phyloP scores from a whole-genome alignment of 2,888 invertebrate species.

The Leptodirus hochenwartii region DNA sequence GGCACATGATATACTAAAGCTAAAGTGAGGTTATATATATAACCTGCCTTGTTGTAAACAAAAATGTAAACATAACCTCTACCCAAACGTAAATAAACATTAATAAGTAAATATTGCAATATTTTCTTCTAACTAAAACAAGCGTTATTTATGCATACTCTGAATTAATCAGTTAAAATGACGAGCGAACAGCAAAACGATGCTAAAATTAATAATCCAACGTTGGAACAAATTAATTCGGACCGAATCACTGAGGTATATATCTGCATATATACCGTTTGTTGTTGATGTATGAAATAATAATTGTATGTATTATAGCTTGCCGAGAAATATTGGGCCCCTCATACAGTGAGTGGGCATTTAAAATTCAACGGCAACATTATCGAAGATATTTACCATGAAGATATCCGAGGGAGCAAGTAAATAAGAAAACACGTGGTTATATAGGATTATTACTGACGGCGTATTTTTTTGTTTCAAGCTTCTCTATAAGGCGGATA shows the following conservation, averaged over 20 bases:
- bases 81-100: no score
- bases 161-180: no score
- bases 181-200: constrained; percentile 8
- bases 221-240: constrained; percentile 78
- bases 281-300: constrained; percentile 1
- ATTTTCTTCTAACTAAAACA: no score
- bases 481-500: constrained; percentile 68
- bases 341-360: constrained; percentile 56
- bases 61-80: no score
- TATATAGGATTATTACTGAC: neutral
- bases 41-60: no score
- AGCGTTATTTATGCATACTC: no score
- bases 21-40: no score
- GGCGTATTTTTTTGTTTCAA: constrained; percentile 20
- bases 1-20: no score
- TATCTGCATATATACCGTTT: constrained; percentile 3
- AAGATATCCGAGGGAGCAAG: constrained; percentile 73
- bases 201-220: constrained; percentile 45
- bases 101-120: no score
- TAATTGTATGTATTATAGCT: constrained; percentile 37
- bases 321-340: constrained; percentile 86
- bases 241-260: constrained; percentile 75
- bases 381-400: constrained; percentile 74
- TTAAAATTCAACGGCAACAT: constrained; percentile 57
- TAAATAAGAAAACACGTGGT: constrained; percentile 26